A percentile compares a stretch with the other conserved stretches of the same genome.
phyloP scores from a whole-genome alignment of 2,888 invertebrate species.

The Parascotia fuliginaria region DNA sequence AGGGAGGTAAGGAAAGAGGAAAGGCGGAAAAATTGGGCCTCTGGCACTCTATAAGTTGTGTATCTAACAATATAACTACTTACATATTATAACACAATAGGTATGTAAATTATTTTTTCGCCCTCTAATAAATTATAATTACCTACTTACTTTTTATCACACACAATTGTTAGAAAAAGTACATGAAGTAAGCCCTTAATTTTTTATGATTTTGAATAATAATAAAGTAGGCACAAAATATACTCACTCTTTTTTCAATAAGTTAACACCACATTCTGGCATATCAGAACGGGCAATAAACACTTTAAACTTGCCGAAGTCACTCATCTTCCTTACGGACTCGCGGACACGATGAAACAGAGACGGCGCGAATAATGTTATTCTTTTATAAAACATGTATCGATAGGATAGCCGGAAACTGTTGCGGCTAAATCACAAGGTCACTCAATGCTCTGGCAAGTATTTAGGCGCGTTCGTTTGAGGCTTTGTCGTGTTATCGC shows the following conservation, averaged over 20 bases:
- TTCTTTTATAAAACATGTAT: slow-evolving; percentile 69
- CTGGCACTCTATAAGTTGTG: too few species aligned
- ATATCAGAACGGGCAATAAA: slow-evolving; percentile 88
- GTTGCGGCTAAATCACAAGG: slow-evolving; percentile 48
- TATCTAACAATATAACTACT: too few species aligned
- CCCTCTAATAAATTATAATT: too few species aligned
- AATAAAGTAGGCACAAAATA: too few species aligned
- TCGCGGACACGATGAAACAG: slow-evolving; percentile 47
- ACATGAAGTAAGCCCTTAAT: too few species aligned
- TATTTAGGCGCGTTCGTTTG: slow-evolving; percentile 67
- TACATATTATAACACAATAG: too few species aligned
- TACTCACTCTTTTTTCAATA: slow-evolving; percentile 87
- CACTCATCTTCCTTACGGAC: slow-evolving; percentile 65
- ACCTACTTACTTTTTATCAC: too few species aligned
- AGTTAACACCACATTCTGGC: slow-evolving; percentile 85
- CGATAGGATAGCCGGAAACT: slow-evolving; percentile 38
- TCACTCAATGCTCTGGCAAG: slow-evolving; percentile 66
- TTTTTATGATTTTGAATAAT: too few species aligned
- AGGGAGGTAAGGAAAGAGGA: too few species aligned
- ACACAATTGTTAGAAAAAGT: too few species aligned
- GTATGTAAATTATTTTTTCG: too few species aligned
- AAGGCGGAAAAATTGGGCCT: too few species aligned
- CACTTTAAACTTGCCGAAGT: slow-evolving; percentile 78
- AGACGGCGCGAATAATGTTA: slow-evolving; percentile 31
- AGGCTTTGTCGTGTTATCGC: slow-evolving; percentile 50